A percentile compares a stretch with the other conserved stretches of the same genome.
These are phyloP conservation scores for Spodoptera littoralis DNA, from an alignment of 2,888 invertebrate species.

Conservation along the genomic window DNA sequence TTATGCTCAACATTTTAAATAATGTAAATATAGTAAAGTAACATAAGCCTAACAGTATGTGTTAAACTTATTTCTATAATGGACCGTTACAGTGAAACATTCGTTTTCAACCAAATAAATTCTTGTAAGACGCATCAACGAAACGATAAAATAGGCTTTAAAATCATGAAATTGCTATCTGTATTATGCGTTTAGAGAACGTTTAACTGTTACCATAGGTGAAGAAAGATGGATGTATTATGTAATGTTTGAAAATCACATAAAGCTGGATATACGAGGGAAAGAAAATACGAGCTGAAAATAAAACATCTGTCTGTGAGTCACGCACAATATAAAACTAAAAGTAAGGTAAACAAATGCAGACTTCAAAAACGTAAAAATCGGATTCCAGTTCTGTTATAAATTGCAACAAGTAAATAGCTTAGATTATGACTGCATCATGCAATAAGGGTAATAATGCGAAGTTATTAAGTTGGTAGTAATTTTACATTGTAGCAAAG, in stretches of 20 bases:
- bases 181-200: conserved; percentile 37
- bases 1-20: conserved; percentile 13
- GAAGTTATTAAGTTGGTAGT: conserved; percentile 13
- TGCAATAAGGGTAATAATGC: conserved; percentile 4
- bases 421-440: conserved; percentile 24
- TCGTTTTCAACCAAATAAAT: conserved; percentile 27
- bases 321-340: conserved; percentile 76
- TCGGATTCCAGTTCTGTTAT: conserved; percentile 54
- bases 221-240: conserved; percentile 73
- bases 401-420: conserved; percentile 51
- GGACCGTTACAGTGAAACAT: conserved; percentile 9
- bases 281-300: conserved; percentile 73
- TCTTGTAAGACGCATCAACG: conserved; percentile 19
- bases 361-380: conserved; percentile 67
- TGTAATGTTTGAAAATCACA: conserved; percentile 78
- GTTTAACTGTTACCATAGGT: conserved; percentile 66
- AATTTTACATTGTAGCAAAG: conserved; percentile 14
- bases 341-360: conserved; percentile 76
- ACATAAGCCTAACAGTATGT: conserved; percentile 5
- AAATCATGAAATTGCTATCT: conserved; percentile 33
- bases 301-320: conserved; percentile 82
- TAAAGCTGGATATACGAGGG: conserved; percentile 78
- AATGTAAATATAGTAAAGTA: conserved; percentile 2
- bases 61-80: conserved; percentile 11
- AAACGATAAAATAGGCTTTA: conserved; percentile 34